Evolutionary conservation across 2,888 invertebrate genomes (phyloP).

Genomic region (Epistrophella euchroma): DNA sequence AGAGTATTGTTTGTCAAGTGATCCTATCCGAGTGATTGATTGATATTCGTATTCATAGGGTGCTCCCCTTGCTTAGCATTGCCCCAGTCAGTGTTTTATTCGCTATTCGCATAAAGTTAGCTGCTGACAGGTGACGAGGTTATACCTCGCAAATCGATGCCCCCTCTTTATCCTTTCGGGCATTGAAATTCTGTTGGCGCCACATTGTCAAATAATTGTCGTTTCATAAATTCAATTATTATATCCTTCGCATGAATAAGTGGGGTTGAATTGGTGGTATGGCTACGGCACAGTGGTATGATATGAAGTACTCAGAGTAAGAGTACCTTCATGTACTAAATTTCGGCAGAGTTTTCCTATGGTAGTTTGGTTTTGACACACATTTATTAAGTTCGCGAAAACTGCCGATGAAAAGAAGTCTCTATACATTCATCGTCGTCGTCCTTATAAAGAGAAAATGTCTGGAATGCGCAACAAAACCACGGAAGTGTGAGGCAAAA

Average conservation of each 20-base stretch:
- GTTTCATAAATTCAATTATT: constrained; percentile 73
- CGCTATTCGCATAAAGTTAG: constrained; percentile 41
- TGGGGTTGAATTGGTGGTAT: not conserved
- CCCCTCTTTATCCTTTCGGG: not conserved
- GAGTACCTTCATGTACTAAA: not conserved
- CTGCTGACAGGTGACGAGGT: constrained; percentile 69
- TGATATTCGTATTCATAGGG: constrained; percentile 72
- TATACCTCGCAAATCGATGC: constrained; percentile 3
- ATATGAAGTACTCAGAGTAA: not conserved
- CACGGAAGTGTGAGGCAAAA: constrained; percentile 49
- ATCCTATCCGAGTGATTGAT: constrained; percentile 70
- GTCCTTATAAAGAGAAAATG: constrained; percentile 18
- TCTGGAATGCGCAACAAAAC: constrained; percentile 51
- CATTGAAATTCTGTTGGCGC: constrained; percentile 60
- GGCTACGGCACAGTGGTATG: not conserved
- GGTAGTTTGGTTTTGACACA: constrained; percentile 52
- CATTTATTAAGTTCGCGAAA: constrained; percentile 67
- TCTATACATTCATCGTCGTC: not conserved
- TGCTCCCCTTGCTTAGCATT: constrained; percentile 39
- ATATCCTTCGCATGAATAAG: constrained; percentile 56
- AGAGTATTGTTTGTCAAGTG: constrained; percentile 70
- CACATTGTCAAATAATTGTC: constrained; percentile 75
- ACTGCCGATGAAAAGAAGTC: constrained; percentile 59
- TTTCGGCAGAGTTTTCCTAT: constrained; percentile 49
- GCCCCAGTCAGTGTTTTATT: constrained; percentile 13